Evolutionary conservation across 2,888 invertebrate species (phyloP), one percentile per base, ranked within the genome.

Genomic region (Thera obeliscata): DNA sequence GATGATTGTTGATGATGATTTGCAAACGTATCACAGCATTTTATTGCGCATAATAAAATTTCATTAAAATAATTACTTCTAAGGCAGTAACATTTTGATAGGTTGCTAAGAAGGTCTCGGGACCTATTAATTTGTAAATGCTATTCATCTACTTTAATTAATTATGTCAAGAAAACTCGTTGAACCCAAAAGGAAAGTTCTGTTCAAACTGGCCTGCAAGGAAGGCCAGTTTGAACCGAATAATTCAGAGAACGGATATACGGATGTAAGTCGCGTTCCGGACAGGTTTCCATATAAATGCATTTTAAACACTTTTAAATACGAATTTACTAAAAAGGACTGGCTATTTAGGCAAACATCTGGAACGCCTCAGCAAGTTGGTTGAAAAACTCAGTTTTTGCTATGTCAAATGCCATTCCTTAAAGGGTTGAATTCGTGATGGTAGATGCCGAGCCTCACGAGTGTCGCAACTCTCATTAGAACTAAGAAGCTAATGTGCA

Each of bases 161-260:
- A 56, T 46, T 49, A 64, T 59, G 59, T 49, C 59, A 68, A 57
- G 50, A 56, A 57, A 67, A 60, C 55, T 56, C 38, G 56, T 58
- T 68, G 43, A 54, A 60, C 36, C 41, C 50, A 46, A 59, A 61
- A 22, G 22, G 22, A 22, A 22, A 22, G 22, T 22, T 22, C 22
- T 22, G 22, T 22, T 22, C 22, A 22, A 22, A 22, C 22, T 22
- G 22, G 22, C 43, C 7, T 50, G 52, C 68, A 58, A 68, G 64
- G 58, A 38, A 55, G 55, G 9, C 61, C 48, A 64, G 67, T 49
- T 60, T 41, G n/a, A 48, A 54, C 52, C 36, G 43, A 59, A 64
- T 12, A 59, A 61, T 64, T 73, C 69, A 41, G 50, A 55, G 66
- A 73, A 69, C 65, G 73, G 69, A 73, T 61, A 70, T 73, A 71